Conservation (phyloP, 1,140 invertebrate genomes). For the Matsumurasca onukii region DNA sequence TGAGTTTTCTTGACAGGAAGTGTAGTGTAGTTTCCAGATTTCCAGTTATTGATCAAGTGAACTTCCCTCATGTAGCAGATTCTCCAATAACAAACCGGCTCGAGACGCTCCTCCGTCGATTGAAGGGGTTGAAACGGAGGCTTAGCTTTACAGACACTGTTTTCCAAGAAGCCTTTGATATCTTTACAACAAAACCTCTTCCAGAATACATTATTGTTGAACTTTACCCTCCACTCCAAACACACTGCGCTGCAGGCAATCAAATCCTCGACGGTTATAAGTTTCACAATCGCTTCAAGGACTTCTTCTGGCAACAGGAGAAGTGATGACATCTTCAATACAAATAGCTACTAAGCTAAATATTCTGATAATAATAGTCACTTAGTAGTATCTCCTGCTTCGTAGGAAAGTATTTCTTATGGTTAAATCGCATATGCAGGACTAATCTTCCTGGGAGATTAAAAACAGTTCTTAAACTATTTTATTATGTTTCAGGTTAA, state of each 20-base stretch:
- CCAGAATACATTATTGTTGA: slow-evolving; percentile 7
- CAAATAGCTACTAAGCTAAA: too few relatives aligned
- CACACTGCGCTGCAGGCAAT: neutral
- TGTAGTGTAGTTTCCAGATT: neutral
- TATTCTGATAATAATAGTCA: too few relatives aligned
- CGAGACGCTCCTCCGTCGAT: neutral
- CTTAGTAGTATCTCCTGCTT: too few relatives aligned
- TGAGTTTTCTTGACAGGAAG: neutral
- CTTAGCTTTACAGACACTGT: neutral
- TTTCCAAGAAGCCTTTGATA: neutral
- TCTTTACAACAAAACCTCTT: slow-evolving; percentile 3
- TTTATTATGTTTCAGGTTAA: too few relatives aligned
- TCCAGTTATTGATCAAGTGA: slow-evolving; percentile 5
- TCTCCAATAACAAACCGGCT: neutral
- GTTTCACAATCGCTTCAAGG: neutral
- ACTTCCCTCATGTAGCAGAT: slow-evolving; percentile 8
- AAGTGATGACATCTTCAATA: too few relatives aligned
- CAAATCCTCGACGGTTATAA: neutral
- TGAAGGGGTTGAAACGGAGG: neutral
- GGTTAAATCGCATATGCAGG: too few relatives aligned
- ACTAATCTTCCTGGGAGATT: too few relatives aligned
- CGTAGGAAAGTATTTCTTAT: too few relatives aligned
- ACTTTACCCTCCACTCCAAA: neutral
- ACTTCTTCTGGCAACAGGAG: neutral
- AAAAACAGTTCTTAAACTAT: too few relatives aligned